Evolutionary conservation across 2,888 invertebrate genomes (phyloP), one percentile per base, ranked within the genome.

Genomic region (Euclidia mi): DNA sequence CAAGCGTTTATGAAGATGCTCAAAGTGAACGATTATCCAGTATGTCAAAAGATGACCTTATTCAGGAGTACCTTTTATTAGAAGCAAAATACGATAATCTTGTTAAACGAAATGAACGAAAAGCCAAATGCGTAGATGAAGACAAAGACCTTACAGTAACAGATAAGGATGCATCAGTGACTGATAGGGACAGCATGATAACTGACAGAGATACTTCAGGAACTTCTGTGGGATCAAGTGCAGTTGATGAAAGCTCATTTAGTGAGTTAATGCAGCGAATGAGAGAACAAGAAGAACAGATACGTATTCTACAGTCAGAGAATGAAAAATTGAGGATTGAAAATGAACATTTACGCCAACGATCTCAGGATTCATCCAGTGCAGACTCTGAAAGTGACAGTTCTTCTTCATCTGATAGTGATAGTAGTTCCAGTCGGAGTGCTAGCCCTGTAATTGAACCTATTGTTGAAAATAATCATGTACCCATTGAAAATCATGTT

Each of bases 1-100:
- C 98, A 34, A 97, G 97, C 82, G 98, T 98, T 0, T 99, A 99
- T 85, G 98, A 99, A 85, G 97, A 97, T 81, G 96, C 98, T 4
- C 97, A 98, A 74, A 96, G 97, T 28, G 99, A 99, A 89, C 95
- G 98, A 45, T 93, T 99, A 64, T 96, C 97, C 65, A 95, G 95
- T 29, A 96, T 99, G 96, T 95, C 96, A 0, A 99, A 99, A 88
- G 95, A 96, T 65, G 97, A 99, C 82, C 94, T 99, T 35, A 97
- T 99, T 61, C 96, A 98, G 76, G 98, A 99, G 85, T 98, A 98
- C 86, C 94, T 98, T 25, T 95, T 97, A 72, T 95, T 99, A 60
- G 98, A 99, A 90, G 96, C 95, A 35, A 96, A 96, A 86, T 95
- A 97, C 56, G 98, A 98, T 65, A 89, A 95, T 69, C 89, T 97